Evolutionary conservation across 2,888 invertebrate species (phyloP).

Genomic region (Pollenia griseotomentosa): DNA sequence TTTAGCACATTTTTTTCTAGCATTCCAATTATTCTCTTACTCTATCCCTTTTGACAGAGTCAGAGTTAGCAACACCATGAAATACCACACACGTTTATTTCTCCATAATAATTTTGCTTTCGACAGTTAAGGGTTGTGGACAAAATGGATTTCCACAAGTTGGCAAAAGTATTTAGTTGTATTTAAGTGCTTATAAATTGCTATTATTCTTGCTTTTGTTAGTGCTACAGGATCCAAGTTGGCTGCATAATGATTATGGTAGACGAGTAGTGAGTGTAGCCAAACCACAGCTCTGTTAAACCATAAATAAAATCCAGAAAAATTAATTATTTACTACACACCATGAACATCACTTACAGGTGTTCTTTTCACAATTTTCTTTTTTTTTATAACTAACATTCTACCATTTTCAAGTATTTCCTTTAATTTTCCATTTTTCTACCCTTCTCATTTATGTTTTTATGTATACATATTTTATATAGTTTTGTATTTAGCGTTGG

Average conservation of each 20-base stretch:
- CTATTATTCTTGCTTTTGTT: slow-evolving; percentile 17
- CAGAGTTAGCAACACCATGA: background rate
- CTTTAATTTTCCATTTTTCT: background rate
- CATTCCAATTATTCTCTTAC: slow-evolving; percentile 19
- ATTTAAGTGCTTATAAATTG: slow-evolving; percentile 65
- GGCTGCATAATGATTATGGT: background rate
- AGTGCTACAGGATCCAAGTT: background rate
- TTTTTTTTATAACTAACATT: slow-evolving; percentile 39
- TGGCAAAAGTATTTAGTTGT: slow-evolving; percentile 61
- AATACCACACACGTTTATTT: background rate
- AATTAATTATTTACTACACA: slow-evolving; percentile 73
- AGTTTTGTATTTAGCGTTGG: background rate
- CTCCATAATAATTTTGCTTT: background rate
- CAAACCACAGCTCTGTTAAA: slow-evolving; percentile 44
- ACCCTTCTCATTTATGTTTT: background rate
- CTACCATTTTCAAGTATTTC: background rate
- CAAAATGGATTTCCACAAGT: slow-evolving; percentile 47
- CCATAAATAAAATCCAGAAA: slow-evolving; percentile 70
- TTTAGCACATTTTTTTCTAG: background rate
- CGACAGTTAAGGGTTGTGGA: slow-evolving; percentile 32
- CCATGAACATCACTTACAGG: slow-evolving; percentile 72
- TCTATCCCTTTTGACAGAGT: background rate
- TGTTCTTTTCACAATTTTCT: slow-evolving; percentile 59
- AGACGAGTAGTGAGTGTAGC: background rate
- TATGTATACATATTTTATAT: slow-evolving; percentile 6